Evolutionary conservation across 2,888 invertebrate genomes (phyloP), one percentile per base, ranked within the genome.

Genomic region (Margaritifera margaritifera): DNA sequence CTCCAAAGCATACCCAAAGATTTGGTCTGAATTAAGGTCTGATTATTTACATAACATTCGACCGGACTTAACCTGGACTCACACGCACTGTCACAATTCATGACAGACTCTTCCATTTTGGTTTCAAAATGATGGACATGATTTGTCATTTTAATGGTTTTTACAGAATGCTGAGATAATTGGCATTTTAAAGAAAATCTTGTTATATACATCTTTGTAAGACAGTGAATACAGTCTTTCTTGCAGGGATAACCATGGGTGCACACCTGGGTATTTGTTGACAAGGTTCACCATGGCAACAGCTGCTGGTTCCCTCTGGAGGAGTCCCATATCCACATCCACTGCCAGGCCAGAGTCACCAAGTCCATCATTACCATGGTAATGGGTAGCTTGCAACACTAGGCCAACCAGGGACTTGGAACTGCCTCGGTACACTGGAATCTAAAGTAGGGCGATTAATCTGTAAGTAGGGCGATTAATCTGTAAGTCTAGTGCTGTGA

Each of bases 401-500:
- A 68, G 62, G 11, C 64, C 78, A 19, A 82, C 68, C 5, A 84
- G 69, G 8, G 83, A 72, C 63, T 75, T 75, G 20, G 72, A 69
- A 20, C 81, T 77, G 15, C 87, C 85, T 71, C 70, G 72, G 64
- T 80, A 86, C 20, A 87, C 83, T 27, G 85, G 86, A 18, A 85
- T 74, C 85, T 85, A 63, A 11, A 57, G 79, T 92, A 55, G n/a
- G 24, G 22, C 11, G 2, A 42, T 11, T 2, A 42, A 42, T 42
- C 42, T 42, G 42, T 11, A 42, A 42, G 42, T 42, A 55, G n/a
- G 24, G 22, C 11, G 2, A 42, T 11, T 2, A 42, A 42, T 42
- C 42, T 42, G 42, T 11, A 42, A 42, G 42, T 42, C 42, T 42
- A 11, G 11, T 11, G 42, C 42, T 42, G 42, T 42, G 42, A 42